Base-by-base conservation (phyloP, 2,113 vertebrate species). In the Sarotherodon lohbergeri region DNA sequence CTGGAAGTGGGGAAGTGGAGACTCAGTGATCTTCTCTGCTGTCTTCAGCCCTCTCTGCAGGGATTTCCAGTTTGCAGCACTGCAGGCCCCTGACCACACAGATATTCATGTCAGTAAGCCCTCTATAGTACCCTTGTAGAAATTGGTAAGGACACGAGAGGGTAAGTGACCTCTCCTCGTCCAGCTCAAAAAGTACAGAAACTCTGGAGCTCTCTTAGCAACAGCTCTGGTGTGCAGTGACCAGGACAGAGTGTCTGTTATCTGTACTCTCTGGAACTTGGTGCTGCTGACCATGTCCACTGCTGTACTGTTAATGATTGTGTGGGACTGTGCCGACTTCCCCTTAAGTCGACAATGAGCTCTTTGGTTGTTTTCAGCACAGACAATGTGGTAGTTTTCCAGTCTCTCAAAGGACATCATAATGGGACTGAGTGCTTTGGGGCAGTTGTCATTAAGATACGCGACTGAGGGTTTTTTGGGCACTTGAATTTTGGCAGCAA, bases 141-240 rank as follows among this genome's bases (percentile, higher is more conserved):
- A 66, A n/a, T 0, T 66, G 61, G 32, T 66, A 19, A 36, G 32
- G 9, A n/a, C 7, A 19, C 1, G 6, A 66, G 61, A 12, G 61
- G 32, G 17, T n/a, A 5, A 36, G 61, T 22, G 61, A 66, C 34
- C 17, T n/a, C 59, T 36, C 27, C 27, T 61, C 3, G 1, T 32
- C 57, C 46, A 19, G 9, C 9, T 5, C 52, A 22, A 56, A 24
- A 56, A 12, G 10, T 24, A 11, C n/a, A 55, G 54, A 5, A 9
- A 6, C 54, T 24, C n/a, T 3, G 3, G 34, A 66, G 34, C 32
- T 22, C 61, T 66, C 63, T 13, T 39, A 36, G 19, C 19, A 68
- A 68, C 10, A 39, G 34, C 34, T 22, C 34, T n/a, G 10, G 0
- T 68, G 63, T 13, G 19, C 34, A 1, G 34, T 0, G 34, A 68